Base-by-base conservation (phyloP, 2,113 vertebrate species). In the Ancistrus triradiatus region DNA sequence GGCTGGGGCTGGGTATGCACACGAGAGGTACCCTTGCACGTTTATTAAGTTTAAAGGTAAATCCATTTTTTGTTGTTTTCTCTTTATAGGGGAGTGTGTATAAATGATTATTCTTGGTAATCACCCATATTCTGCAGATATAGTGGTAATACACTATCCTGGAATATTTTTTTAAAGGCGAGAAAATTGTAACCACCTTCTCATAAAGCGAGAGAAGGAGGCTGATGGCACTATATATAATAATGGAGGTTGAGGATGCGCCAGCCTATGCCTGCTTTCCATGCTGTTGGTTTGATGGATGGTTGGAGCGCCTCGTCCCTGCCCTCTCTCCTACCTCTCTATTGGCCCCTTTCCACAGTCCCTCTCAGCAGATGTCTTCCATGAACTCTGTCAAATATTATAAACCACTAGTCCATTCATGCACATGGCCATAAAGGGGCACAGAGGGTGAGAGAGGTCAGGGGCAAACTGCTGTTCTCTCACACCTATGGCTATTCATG, bases 361-460 rank as follows among this genome's bases (percentile, higher is more conserved):
- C 35, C 69, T 85, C 69, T 48, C 80, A 86, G 85, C 90, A 92
- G 91, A 91, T 92, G 90, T 90, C 87, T 82, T 78, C 27, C 63
- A 71, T 88, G 89, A 92, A 90, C 88, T 86, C 88, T 90, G 90
- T 91, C 90, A 90, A 80, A 74, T 84, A 85, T 90, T 89, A 91
- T 90, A 88, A 89, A 90, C 85, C 80, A 73, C 88, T 80, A 57
- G 71, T 70, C 76, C 68, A 64, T 49, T 60, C 65, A 75, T 49
- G 63, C 63, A 52, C 58, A 55, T 66, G 63, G 50, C 58, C 57
- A 33, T 40, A 59, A 51, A 69, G 49, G 25, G 19, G 42, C 38
- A 69, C 14, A 37, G 19, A 52, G 65, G 49, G 40, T 5, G 48
- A 49, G 10, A 35, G 42, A 48, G 57, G 40, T 70, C 60, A 59